Evolutionary conservation across 2,113 vertebrate species (phyloP), one percentile per base, ranked within the genome.

Genomic region (Pyrgilauda ruficollis): DNA sequence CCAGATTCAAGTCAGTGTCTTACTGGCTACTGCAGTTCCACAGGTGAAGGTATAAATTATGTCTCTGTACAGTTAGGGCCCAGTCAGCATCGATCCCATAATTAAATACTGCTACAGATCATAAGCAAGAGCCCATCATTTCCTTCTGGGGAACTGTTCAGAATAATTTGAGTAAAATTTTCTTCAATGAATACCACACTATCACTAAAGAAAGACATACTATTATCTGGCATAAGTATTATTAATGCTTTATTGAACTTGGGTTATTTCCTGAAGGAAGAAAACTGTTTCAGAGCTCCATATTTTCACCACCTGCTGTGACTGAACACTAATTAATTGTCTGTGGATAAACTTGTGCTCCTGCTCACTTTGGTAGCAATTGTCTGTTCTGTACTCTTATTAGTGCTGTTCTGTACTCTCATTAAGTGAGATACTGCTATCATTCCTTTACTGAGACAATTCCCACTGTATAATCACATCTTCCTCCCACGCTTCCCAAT

Each of bases 181-280:
- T 56, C 69, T 76, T 76, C 74, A 50, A 26, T 77, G 23, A 86
- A 92, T 62, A 69, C 49, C 64, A 73, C 3, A 24, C 28, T 77
- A 68, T 37, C 35, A 23, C 52, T 77, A 62, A 66, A 87, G 67
- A 69, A 80, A 77, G 68, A 74, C 21, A 3, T 12, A 39, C 41
- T 84, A 37, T 56, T 85, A 66, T 56, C 53, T 87, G 33, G 33
- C 61, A 87, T 52, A 87, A 84, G 41, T 21, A 78, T 84, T 91
- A 88, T 89, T 84, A 82, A 75, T 84, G 78, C 66, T 68, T 82
- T 70, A 75, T 7, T 87, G 58, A 85, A 76, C 59, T 69, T 35
- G 50, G 27, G 72, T 62, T 93, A 91, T 77, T 85, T 96, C 82
- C 86, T 68, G 67, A 83, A 73, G 67, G 70, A 87, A 75, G n/a